Evolutionary conservation across 1,140 invertebrate genomes (phyloP).

Genomic region (Zophobas atratus): DNA sequence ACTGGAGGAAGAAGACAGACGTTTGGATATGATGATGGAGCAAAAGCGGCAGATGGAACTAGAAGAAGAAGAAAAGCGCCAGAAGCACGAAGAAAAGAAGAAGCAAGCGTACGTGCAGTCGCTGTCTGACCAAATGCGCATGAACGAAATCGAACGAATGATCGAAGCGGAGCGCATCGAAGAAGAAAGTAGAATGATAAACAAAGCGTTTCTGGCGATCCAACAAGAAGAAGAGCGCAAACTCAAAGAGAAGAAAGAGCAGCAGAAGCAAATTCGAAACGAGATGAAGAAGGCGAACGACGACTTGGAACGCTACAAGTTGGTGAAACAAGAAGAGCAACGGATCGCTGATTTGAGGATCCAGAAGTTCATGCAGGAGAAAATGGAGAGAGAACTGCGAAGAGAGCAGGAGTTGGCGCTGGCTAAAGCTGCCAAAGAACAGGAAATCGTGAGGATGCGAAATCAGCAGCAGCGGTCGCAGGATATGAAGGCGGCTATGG

Average conservation of each 20-base stretch:
- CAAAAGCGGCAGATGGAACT: conserved; percentile 71
- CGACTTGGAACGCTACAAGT: conserved; percentile 72
- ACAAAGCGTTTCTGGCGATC: conserved; percentile 71
- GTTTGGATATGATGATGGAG: conserved; percentile 77
- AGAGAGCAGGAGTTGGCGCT: conserved; percentile 71
- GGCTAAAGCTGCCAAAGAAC: conserved; percentile 69
- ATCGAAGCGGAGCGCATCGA: conserved; percentile 77
- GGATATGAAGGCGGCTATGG: conserved; percentile 65
- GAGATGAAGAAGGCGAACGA: conserved; percentile 73
- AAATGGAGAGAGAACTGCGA: conserved; percentile 72
- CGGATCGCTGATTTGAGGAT: conserved; percentile 75
- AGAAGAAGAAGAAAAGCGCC: conserved; percentile 67
- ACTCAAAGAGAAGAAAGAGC: conserved; percentile 65
- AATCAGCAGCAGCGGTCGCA: conserved; percentile 68
- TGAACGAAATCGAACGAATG: conserved; percentile 73
- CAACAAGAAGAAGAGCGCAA: conserved; percentile 72
- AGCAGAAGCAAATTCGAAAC: conserved; percentile 68
- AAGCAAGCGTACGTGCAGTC: conserved; percentile 62
- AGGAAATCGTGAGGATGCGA: conserved; percentile 69
- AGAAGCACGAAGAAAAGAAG: conserved; percentile 64
- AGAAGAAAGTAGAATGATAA: conserved; percentile 77
- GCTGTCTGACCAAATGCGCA: conserved; percentile 69
- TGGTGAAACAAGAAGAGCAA: conserved; percentile 74
- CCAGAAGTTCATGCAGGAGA: conserved; percentile 74
- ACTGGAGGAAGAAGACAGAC: conserved; percentile 72